Percentiles rank a stretch among this genome's conserved stretches.
Conservation (phyloP, 2,888 invertebrate genomes). For the Leucania comma region DNA sequence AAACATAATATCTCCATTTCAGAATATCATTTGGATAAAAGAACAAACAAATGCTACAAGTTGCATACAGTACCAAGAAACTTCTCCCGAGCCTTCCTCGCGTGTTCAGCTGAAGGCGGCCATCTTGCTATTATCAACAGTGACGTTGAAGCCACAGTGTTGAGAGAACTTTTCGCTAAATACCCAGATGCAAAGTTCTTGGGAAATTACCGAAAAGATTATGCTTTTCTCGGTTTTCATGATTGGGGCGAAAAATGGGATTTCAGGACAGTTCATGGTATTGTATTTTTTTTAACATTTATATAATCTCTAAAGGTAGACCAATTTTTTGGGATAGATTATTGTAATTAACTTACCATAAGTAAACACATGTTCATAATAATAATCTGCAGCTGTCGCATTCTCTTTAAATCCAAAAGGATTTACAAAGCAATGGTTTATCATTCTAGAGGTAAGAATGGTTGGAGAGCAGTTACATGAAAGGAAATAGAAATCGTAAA, state of each 20-base stretch:
- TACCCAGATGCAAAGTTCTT: neutral
- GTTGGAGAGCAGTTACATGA: too few relatives aligned
- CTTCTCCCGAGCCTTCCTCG: constrained; percentile 74
- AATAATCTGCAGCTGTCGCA: too few relatives aligned
- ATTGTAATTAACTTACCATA: too few relatives aligned
- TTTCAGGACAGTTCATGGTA: constrained; percentile 27
- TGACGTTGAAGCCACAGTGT: constrained; percentile 64
- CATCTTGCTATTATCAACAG: constrained; percentile 77
- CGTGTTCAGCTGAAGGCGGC: constrained; percentile 76
- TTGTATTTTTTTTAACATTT: neutral
- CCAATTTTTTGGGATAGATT: too few relatives aligned
- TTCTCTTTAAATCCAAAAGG: neutral
- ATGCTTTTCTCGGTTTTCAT: constrained; percentile 30
- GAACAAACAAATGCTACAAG: constrained; percentile 75
- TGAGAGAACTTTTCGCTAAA: constrained; percentile 59
- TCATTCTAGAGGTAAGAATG: neutral
- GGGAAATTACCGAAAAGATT: constrained; percentile 1
- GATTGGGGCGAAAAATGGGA: constrained; percentile 19
- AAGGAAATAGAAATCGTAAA: too few relatives aligned
- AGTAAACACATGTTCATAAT: too few relatives aligned
- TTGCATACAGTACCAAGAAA: constrained; percentile 71
- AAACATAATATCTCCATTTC: neutral
- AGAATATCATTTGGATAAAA: constrained; percentile 30
- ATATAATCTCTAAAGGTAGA: neutral
- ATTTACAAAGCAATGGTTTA: neutral